Conservation (phyloP, 2,113 vertebrate species). For the Motacilla alba region DNA sequence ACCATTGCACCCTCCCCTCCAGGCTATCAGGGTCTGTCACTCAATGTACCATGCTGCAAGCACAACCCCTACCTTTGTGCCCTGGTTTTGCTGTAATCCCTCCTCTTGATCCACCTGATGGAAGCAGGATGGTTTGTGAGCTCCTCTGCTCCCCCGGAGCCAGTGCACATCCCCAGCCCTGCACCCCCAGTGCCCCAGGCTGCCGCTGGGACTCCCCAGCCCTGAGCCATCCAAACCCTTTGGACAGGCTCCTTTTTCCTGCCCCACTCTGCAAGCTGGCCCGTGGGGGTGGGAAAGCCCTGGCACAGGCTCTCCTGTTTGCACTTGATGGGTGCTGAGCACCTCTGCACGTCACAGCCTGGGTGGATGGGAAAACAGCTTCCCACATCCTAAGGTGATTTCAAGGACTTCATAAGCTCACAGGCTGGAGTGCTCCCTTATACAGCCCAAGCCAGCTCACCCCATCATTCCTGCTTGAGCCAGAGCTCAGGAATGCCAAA, state of each 20-base stretch:
- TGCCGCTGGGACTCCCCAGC: accelerated
- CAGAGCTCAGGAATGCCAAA: neutral
- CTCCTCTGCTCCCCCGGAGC: neutral
- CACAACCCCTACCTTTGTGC: neutral
- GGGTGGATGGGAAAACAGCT: neutral
- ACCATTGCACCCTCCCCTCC: accelerated
- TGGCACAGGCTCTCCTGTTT: neutral
- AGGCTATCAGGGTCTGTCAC: neutral
- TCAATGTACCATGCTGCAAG: accelerated
- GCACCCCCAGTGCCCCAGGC: neutral
- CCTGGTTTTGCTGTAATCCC: neutral
- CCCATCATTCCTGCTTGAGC: neutral
- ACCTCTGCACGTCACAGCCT: neutral
- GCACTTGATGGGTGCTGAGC: neutral
- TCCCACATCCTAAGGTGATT: neutral
- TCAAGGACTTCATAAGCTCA: neutral
- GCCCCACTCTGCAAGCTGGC: neutral
- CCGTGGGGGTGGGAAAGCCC: neutral
- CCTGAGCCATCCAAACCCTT: neutral
- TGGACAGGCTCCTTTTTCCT: neutral
- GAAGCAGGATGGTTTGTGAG: neutral
- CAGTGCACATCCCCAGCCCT: neutral
- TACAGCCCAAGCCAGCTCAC: neutral
- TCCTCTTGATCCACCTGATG: neutral
- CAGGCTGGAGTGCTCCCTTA: neutral